Evolutionary conservation across 2,888 invertebrate species (phyloP).

Genomic region (Dynastes tityus): DNA sequence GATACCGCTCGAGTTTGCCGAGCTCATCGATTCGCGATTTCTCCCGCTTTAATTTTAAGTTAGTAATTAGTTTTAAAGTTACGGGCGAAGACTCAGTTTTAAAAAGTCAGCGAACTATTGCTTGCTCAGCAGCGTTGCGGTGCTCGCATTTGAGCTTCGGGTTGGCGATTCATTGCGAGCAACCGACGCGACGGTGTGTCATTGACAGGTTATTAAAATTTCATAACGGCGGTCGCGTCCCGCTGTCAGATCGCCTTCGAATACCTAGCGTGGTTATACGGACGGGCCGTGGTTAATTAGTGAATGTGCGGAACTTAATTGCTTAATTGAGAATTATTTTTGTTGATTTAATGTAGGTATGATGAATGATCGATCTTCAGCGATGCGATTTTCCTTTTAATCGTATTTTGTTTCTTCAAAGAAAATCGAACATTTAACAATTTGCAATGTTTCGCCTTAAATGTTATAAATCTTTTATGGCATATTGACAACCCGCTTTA

Average conservation of each 20-base stretch:
- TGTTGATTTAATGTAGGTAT: no score
- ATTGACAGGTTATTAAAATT: constrained; percentile 39
- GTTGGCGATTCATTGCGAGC: neutral
- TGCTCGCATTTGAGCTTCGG: constrained; percentile 6
- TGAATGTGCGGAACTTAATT: constrained; percentile 5
- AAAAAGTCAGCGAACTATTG: constrained; percentile 6
- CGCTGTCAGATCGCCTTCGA: neutral
- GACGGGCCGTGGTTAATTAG: neutral
- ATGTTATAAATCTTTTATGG: no score
- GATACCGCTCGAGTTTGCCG: neutral
- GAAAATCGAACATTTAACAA: no score
- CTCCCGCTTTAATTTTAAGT: constrained; percentile 42
- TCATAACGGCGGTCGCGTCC: constrained; percentile 24
- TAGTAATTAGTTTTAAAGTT: constrained; percentile 45
- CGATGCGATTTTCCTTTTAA: no score
- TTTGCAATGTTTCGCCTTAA: no score
- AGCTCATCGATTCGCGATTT: constrained; percentile 37
- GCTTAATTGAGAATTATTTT: no score
- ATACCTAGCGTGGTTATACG: neutral
- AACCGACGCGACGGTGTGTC: constrained; percentile 18
- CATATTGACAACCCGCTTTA: no score
- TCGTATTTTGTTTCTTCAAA: no score
- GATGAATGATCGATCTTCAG: no score
- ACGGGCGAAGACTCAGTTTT: constrained; percentile 23
- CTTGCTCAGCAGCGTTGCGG: neutral